Evolutionary conservation across 2,113 vertebrate genomes (phyloP), one percentile per base, ranked within the genome.

Genomic region (Bothrops jararaca): DNA sequence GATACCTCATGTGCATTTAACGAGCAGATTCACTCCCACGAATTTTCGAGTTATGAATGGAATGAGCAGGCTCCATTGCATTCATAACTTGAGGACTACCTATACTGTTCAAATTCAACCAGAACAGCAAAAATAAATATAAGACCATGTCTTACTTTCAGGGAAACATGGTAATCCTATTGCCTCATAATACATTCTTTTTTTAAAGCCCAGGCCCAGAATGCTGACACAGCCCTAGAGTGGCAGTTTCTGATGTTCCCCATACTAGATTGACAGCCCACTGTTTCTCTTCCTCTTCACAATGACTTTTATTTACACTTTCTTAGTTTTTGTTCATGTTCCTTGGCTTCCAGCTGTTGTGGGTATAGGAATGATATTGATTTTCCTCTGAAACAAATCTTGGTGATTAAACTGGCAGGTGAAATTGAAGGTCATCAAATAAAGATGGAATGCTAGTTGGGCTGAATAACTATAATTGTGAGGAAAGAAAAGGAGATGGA

Each of bases 321-420:
- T 52, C 23, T 48, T 64, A 53, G 48, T 50, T 74, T 58, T 74
- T 53, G 45, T 34, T 53, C 29, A 8, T 5, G 7, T 18, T 26
- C 45, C 15, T 58, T 64, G 89, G 42, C 89, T 74, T 90, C 89
- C 57, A 90, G 89, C 48, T 90, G 89, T 90, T 90, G 60, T 3
- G n/a, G 8, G 10, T 34, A 34, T 20, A 24, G 89, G 3, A 34
- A 12, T 12, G 39, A 52, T 34, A 45, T 23, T 90, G 18, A n/a
- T 90, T 60, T 52, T n/a, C 29, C 3, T 69, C 45, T 69, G 89
- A 69, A 69, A 52, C 45, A 90, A 69, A 90, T 12, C 8, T 74
- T 29, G 45, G 29, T 69, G 13, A n/a, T 69, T 8, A 22, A 60
- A 48, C 42, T 34, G 52, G 39, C 45, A n/a, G 26, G 34, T 89